Evolutionary conservation across 2,888 invertebrate genomes (phyloP), one percentile per base, ranked within the genome.

Genomic region (Apocheima hispidaria): DNA sequence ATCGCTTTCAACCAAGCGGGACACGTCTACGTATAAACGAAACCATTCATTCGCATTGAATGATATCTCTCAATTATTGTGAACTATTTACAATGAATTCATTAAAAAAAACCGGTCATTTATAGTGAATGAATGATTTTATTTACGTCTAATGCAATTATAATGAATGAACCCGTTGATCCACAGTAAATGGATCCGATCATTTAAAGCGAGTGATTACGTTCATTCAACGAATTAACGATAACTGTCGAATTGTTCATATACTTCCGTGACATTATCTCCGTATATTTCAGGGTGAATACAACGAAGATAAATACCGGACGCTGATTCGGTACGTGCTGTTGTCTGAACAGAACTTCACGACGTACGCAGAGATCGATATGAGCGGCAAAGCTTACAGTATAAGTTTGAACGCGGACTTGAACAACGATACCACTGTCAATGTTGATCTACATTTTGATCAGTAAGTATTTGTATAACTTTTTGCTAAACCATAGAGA

Each of bases 361-460:
- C 94, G 0, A 93, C 95, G 0, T 95, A 95, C 75, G 94, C 94
- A 0, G 96, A 96, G 76, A 79, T 96, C 4, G 95, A 95, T 70
- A 91, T 96, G 48, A 94, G 94, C 60, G 94, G 94, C 3, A 95
- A 94, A 69, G 92, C 95, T 0, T 97, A 97, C 78, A 96, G 95
- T 67, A 75, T 96, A 43, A 94, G 94, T 56, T 90, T 95, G 10
- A 94, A 94, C 46, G 89, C 96, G 0, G 94, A 96, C 54, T 92
- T 95, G 2, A 94, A 94, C 52, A 95, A 95, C 63, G 94, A 95
- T 55, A 95, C 95, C 23, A 94, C 95, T 68, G 83, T 96, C 43
- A 93, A 94, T 51, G 83, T 96, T 66, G 96, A 97, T 74, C 77
- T 97, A 66, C 97, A 97, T 85, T 87, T 97, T 67, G 97, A 97